A percentile compares a stretch with the other conserved stretches of the same genome.
Evolutionary conservation across 1,140 invertebrate species (phyloP).

Genomic region (Nasonia vitripennis): DNA sequence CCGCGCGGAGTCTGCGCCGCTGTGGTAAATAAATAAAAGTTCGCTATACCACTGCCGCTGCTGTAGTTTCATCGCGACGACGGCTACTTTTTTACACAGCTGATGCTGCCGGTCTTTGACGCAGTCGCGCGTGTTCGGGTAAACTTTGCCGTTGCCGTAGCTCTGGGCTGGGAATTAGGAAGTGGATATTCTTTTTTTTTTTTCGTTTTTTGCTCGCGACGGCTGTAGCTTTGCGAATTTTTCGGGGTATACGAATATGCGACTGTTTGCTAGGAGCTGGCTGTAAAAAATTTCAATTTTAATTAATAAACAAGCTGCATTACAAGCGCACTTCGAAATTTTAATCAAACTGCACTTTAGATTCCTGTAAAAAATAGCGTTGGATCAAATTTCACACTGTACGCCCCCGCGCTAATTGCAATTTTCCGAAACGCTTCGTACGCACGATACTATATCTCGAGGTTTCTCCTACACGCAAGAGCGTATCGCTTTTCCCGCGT

Average conservation of each 20-base stretch:
- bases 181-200: background rate
- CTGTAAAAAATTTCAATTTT: too few species aligned
- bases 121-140: background rate
- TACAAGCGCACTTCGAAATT: too few species aligned
- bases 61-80: background rate
- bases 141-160: background rate
- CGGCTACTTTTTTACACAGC: background rate
- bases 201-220: too few species aligned
- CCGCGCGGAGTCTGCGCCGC: slow-evolving; percentile 1
- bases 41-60: background rate
- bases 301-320: too few species aligned
- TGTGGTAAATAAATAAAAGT: slow-evolving; percentile 43
- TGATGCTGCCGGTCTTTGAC: background rate
- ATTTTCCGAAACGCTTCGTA: too few species aligned
- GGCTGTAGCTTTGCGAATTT: too few species aligned
- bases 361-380: too few species aligned
- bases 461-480: too few species aligned
- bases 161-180: slow-evolving; percentile 1
- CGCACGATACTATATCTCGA: too few species aligned
- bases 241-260: background rate
- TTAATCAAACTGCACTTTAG: too few species aligned
- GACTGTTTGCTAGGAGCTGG: background rate
- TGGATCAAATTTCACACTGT: too few species aligned
- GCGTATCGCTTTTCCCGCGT: background rate
- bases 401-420: too few species aligned